Evolutionary conservation across 2,888 invertebrate species (phyloP), one percentile per base, ranked within the genome.

Genomic region (Nysson spinosus): DNA sequence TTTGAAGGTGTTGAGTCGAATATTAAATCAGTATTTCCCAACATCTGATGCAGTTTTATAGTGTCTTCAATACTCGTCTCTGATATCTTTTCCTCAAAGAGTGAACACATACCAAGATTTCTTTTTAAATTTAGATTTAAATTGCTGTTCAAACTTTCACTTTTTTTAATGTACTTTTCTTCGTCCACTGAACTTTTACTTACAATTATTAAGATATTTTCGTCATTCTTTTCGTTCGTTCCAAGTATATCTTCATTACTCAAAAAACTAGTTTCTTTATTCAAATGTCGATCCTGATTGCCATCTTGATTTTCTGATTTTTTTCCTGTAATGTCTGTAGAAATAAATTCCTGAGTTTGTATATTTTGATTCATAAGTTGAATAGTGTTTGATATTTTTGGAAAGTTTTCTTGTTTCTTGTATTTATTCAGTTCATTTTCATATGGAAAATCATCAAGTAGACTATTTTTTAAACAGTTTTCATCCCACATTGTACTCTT

Each of bases 101-200:
- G 39, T 0, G 49, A 56, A 9, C 52, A 51, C 1, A 54, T 28
- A 16, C 61, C 64, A 26, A 42, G 66, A 4, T 64, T 44, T 50
- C 64, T 62, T 37, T 40, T 73, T 9, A 73, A 47, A 16, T 16
- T 51, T 4, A 67, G 22, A 20, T 65, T 66, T 3, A 56, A 52
- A 17, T 26, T 43, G 6, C 19, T 40, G 1, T 28, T 47, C 16
- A 55, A 51, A 14, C 20, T 32, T 6, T 55, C 40, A 4, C 37
- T 16, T 3, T 47, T 47, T 11, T 51, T 14, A 0, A 14, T 24
- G 6, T 55, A 40, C 7, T 40, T 39, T 0, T 37, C 20, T 11
- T 30, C 12, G 6, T 39, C 17, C 3, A 17, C 14, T 12, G 20
- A 17, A 7, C 42, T 42, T 5, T 4, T 9, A 5, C 42, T 35